phyloP scores from a whole-genome alignment of 92 coral and sea anemone genomes.

The Porites divaricata region DNA sequence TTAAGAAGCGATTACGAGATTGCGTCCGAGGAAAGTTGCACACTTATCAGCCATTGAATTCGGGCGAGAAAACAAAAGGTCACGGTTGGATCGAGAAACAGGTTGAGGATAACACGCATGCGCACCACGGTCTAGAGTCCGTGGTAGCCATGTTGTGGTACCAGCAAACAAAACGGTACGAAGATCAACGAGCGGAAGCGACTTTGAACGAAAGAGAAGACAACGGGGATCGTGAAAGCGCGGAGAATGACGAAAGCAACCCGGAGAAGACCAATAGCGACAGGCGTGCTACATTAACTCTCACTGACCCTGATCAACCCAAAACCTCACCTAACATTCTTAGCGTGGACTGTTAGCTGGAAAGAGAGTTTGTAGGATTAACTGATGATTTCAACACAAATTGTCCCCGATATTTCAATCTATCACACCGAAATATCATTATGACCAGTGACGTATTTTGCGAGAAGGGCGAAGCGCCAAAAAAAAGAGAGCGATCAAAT shows the following conservation, averaged over 20 bases:
- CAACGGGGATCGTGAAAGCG: conserved; percentile 42
- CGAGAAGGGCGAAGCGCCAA: conserved; percentile 17
- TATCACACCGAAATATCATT: conserved; percentile 3
- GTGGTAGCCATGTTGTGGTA: conserved; percentile 92
- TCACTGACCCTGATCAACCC: conserved; percentile 24
- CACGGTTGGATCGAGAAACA: conserved; percentile 82
- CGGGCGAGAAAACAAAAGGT: conserved; percentile 69
- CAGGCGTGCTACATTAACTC: not conserved
- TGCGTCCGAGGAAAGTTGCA: conserved; percentile 75
- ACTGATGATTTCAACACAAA: not conserved
- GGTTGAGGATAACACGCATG: conserved; percentile 54
- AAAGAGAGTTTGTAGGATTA: not conserved
- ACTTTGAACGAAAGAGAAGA: conserved; percentile 40
- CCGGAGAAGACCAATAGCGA: not conserved
- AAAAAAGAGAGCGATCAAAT: not conserved
- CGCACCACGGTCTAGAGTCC: conserved; percentile 63
- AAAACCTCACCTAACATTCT: conserved; percentile 37
- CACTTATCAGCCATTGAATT: conserved; percentile 66
- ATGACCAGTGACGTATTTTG: not conserved
- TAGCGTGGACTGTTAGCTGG: conserved; percentile 38
- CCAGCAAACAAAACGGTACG: conserved; percentile 73
- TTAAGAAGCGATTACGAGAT: conserved; percentile 60
- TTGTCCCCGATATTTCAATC: conserved; percentile 10
- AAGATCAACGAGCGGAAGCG: conserved; percentile 58
- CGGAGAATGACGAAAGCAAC: conserved; percentile 35